phyloP scores from a whole-genome alignment of 2,888 invertebrate species.

The Tetramorium bicarinatum region DNA sequence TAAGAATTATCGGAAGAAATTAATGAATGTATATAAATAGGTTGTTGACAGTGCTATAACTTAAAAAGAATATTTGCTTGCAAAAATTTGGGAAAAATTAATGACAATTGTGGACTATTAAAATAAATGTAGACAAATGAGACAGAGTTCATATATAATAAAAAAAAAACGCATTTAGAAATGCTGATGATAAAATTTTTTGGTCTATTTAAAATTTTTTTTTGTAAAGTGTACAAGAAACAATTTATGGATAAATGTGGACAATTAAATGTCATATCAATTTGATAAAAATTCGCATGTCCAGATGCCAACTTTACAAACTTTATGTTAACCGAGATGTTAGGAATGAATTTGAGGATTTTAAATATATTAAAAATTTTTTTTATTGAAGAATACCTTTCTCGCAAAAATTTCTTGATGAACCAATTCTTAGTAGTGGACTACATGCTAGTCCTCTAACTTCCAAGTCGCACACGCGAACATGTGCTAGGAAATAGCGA shows the following conservation, averaged over 20 bases:
- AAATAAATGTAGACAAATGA: too few relatives aligned
- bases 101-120: neutral
- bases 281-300: too few relatives aligned
- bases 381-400: neutral
- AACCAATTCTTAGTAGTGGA: neutral
- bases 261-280: too few relatives aligned
- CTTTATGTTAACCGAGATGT: neutral
- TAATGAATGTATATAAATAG: neutral
- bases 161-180: too few relatives aligned
- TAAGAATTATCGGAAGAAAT: neutral
- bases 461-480: neutral
- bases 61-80: neutral
- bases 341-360: neutral
- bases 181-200: too few relatives aligned
- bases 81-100: neutral
- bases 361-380: neutral
- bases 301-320: too few relatives aligned
- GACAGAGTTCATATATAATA: too few relatives aligned
- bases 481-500: constrained; percentile 16
- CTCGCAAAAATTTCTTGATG: neutral
- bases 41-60: neutral
- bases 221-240: too few relatives aligned
- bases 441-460: constrained; percentile 15
- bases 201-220: too few relatives aligned
- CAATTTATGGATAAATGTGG: too few relatives aligned